Evolutionary conservation across 1,140 invertebrate genomes (phyloP).

Genomic region (Sarcophaga bullata): DNA sequence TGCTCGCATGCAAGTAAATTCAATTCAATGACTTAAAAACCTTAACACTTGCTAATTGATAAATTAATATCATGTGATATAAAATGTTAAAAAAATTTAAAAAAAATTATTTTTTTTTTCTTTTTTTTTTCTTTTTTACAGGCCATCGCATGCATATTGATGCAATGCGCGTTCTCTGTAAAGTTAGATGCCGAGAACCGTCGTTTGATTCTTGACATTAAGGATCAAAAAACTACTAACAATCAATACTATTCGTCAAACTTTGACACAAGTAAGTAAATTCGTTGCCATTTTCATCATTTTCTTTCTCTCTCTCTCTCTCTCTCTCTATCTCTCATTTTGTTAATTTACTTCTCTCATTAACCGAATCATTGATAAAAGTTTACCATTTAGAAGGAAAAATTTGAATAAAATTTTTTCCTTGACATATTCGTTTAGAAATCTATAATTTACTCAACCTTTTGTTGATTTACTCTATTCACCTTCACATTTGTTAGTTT

Average conservation of each 20-base stretch:
- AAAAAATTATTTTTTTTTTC: not conserved
- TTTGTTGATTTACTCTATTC: not conserved
- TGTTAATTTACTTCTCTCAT: too few relatives aligned
- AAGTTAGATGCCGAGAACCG: conserved; percentile 63
- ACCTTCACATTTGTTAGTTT: not conserved
- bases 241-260: conserved; percentile 76
- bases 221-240: conserved; percentile 73
- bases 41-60: too few relatives aligned
- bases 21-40: too few relatives aligned
- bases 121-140: conserved; percentile 39
- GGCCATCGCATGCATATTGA: conserved; percentile 62
- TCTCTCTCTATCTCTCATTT: too few relatives aligned
- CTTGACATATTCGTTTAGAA: not conserved
- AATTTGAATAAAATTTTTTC: not conserved
- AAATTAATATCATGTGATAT: not conserved
- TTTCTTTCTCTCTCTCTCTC: too few relatives aligned
- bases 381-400: not conserved
- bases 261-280: conserved; percentile 74
- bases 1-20: too few relatives aligned
- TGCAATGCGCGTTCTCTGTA: conserved; percentile 63
- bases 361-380: too few relatives aligned
- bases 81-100: not conserved
- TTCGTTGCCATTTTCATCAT: conserved; percentile 39
- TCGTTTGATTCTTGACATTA: conserved; percentile 72
- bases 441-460: not conserved